A percentile compares a stretch with the other conserved stretches of the same genome.
Evolutionary conservation across 2,797 vertebrate genomes (phyloP).

Genomic region (Anisognathus igniventris): DNA sequence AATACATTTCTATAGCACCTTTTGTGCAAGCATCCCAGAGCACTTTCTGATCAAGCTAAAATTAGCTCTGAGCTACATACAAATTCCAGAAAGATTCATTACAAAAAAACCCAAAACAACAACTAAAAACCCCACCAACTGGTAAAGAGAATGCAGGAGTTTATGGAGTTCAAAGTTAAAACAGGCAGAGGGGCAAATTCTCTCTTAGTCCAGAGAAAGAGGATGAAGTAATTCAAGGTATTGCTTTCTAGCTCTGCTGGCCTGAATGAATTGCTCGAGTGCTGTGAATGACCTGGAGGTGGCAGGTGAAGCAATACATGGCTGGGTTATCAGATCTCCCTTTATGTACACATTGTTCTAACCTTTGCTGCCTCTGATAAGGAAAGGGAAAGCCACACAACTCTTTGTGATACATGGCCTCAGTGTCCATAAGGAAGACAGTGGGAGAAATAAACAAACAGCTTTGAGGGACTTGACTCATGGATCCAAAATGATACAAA

Average conservation of each 20-base stretch:
- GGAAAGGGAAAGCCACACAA: background rate
- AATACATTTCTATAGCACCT: background rate
- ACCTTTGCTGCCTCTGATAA: background rate
- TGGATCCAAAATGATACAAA: background rate
- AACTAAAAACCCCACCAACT: rapidly evolving
- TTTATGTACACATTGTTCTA: background rate
- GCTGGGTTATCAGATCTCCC: background rate
- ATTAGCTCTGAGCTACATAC: background rate
- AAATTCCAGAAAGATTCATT: background rate
- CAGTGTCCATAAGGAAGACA: background rate
- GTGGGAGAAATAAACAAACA: background rate
- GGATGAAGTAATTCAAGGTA: background rate
- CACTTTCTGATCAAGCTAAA: constrained; percentile 9
- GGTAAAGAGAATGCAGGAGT: background rate
- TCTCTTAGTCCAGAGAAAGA: background rate
- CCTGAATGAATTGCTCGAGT: background rate
- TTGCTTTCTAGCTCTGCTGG: background rate
- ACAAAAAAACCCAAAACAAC: background rate
- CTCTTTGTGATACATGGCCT: background rate
- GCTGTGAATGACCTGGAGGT: background rate
- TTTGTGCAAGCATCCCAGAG: background rate
- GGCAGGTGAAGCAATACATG: background rate
- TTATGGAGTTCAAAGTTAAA: background rate
- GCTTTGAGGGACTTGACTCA: background rate
- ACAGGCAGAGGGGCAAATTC: background rate